Percentiles rank a stretch among this genome's conserved stretches.
phyloP scores from a whole-genome alignment of 2,888 invertebrate species.

The Drosophila siamana region DNA sequence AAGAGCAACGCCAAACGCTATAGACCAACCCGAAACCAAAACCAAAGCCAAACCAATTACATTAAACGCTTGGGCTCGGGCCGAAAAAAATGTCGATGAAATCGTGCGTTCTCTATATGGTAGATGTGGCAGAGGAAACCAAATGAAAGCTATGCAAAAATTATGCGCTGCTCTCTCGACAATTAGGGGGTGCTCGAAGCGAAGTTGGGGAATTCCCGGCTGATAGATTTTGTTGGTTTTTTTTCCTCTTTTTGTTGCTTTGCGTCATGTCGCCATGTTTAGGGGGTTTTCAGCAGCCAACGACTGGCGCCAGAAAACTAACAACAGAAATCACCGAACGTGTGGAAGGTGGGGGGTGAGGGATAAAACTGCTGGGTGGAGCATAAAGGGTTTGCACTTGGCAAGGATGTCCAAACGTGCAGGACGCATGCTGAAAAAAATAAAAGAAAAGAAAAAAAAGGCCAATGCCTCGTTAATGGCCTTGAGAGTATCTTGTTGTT shows the following conservation, averaged over 20 bases:
- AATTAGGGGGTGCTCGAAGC: constrained; percentile 35
- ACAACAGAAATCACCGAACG: constrained; percentile 53
- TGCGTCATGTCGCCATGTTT: constrained; percentile 44
- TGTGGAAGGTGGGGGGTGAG: constrained; percentile 2
- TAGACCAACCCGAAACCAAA: constrained; percentile 20
- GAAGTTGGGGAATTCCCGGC: constrained; percentile 22
- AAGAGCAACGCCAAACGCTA: constrained; percentile 25
- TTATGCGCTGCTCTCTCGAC: constrained; percentile 56
- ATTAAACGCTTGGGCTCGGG: constrained; percentile 68
- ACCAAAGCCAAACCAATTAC: constrained; percentile 73
- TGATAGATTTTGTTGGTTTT: constrained; percentile 23
- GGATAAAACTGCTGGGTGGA: constrained; percentile 4
- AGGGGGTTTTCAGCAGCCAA: constrained; percentile 26
- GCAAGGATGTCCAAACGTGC: constrained; percentile 51
- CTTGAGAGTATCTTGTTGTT: constrained; percentile 34
- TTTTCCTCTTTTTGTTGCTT: constrained; percentile 2
- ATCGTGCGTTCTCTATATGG: constrained; percentile 37
- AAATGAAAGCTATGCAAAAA: constrained; percentile 67
- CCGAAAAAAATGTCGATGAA: constrained; percentile 46
- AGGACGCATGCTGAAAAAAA: constrained; percentile 40
- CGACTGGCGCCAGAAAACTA: constrained; percentile 72
- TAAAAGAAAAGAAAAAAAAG: constrained; percentile 29
- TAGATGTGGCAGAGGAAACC: constrained; percentile 46
- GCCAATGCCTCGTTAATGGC: constrained; percentile 79
- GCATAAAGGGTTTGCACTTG: constrained; percentile 58